Evolutionary conservation across 2,888 invertebrate genomes (phyloP).

Genomic region (Drosophila mimetica): DNA sequence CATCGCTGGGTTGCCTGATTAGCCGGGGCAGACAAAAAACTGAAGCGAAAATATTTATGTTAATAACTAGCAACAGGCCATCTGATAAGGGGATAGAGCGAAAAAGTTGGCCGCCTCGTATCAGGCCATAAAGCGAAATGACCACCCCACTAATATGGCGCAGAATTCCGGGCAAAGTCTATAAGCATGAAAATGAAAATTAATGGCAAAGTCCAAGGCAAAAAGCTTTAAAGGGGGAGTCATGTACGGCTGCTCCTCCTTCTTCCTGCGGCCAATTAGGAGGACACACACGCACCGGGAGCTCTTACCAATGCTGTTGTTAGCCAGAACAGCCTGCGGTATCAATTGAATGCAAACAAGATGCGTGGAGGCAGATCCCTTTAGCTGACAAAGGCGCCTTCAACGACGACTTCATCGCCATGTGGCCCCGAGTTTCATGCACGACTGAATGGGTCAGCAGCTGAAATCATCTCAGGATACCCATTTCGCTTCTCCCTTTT

Average conservation of each 20-base stretch:
- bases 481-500: constrained; percentile 35
- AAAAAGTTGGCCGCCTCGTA: constrained; percentile 7
- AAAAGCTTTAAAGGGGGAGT: constrained; percentile 25
- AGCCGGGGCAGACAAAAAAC: constrained; percentile 33
- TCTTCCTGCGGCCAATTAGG: constrained; percentile 37
- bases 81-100: constrained; percentile 15
- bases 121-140: constrained; percentile 40
- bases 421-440: constrained; percentile 62
- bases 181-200: constrained; percentile 44
- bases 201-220: constrained; percentile 27
- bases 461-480: constrained; percentile 23
- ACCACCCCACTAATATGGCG: constrained; percentile 28
- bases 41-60: constrained; percentile 64
- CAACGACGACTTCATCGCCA: constrained; percentile 49
- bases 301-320: constrained; percentile 21
- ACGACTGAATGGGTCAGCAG: constrained; percentile 57
- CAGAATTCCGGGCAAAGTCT: constrained; percentile 21
- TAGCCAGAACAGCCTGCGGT: constrained; percentile 38
- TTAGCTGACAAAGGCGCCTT: constrained; percentile 31
- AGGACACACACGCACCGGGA: constrained; percentile 28
- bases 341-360: constrained; percentile 68
- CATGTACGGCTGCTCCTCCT: neutral
- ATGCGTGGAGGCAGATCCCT: constrained; percentile 7
- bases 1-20: constrained; percentile 59
- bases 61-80: constrained; percentile 59